A percentile compares a stretch with the other conserved stretches of the same genome.
These are phyloP conservation scores for Tupaia chinensis DNA, from an alignment of 2,113 vertebrate species.

Conservation along the genomic window DNA sequence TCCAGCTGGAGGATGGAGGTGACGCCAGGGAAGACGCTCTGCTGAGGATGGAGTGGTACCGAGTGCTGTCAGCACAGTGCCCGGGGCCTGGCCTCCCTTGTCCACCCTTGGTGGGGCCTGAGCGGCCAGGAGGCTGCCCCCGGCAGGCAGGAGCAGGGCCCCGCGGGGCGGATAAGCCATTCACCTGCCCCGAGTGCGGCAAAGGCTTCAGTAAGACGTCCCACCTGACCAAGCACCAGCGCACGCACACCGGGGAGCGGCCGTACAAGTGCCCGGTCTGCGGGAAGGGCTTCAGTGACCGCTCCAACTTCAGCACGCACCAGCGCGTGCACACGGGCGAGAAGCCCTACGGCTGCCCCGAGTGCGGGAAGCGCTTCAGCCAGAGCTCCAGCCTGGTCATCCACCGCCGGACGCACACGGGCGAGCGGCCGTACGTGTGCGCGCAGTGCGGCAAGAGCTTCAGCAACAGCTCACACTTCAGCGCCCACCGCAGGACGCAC, in stretches of 20 bases:
- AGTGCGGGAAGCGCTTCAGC: conserved; percentile 55
- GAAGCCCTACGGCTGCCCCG: conserved; percentile 13
- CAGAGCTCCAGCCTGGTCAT: conserved; percentile 58
- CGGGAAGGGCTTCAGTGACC: conserved; percentile 59
- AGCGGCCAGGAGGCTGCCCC: background rate
- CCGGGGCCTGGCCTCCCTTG: too few species aligned
- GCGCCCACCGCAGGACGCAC: conserved; percentile 66
- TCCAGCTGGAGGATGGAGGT: background rate
- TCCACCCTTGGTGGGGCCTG: background rate
- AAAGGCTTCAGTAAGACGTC: conserved; percentile 56
- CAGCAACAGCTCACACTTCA: conserved; percentile 70
- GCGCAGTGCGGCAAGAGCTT: conserved; percentile 53
- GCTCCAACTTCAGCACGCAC: conserved; percentile 62
- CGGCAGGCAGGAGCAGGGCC: background rate
- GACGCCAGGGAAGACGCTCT: background rate
- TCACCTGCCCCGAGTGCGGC: conserved; percentile 27
- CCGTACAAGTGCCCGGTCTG: conserved; percentile 86
- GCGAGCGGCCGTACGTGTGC: conserved; percentile 62
- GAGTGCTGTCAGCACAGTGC: background rate
- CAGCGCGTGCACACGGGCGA: conserved; percentile 59
- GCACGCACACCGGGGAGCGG: conserved; percentile 74
- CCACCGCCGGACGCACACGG: conserved; percentile 51
- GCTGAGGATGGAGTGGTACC: background rate
- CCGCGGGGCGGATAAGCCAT: background rate
- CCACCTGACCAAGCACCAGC: conserved; percentile 62